These are phyloP conservation scores for Meloe dianella DNA, from an alignment of 2,888 invertebrate genomes.

Conservation along the genomic window DNA sequence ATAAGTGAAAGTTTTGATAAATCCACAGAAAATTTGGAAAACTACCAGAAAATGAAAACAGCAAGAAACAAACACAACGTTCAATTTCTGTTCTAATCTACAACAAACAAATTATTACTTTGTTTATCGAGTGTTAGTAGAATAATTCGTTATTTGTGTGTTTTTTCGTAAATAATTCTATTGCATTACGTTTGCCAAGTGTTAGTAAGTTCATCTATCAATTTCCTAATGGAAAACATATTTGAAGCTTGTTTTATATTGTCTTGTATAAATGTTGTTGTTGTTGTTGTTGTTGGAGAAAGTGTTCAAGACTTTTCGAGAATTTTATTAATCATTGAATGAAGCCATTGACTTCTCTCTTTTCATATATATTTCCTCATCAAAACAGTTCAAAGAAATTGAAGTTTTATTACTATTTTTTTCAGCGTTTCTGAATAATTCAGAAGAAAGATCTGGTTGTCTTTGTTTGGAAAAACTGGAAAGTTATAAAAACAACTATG, in stretches of 20 bases:
- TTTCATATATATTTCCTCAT: not conserved
- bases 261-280: not conserved
- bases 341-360: constrained; percentile 51
- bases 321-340: constrained; percentile 50
- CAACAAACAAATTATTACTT: not conserved
- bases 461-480: constrained; percentile 5
- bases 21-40: not conserved
- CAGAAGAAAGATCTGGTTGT: too few species aligned
- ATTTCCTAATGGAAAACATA: constrained; percentile 40
- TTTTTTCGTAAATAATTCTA: too few species aligned
- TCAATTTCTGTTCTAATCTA: not conserved
- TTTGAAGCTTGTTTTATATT: constrained; percentile 40
- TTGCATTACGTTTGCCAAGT: constrained; percentile 32
- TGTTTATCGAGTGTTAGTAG: not conserved
- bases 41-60: not conserved
- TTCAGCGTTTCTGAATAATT: not conserved
- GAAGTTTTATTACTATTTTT: not conserved
- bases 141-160: not conserved
- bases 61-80: not conserved
- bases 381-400: constrained; percentile 40
- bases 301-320: constrained; percentile 56
- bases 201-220: constrained; percentile 13
- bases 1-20: not conserved
- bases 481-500: not conserved
- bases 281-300: constrained; percentile 45